These are phyloP conservation scores for Sinohyriopsis cumingii DNA, from an alignment of 2,888 invertebrate species.

Conservation along the genomic window DNA sequence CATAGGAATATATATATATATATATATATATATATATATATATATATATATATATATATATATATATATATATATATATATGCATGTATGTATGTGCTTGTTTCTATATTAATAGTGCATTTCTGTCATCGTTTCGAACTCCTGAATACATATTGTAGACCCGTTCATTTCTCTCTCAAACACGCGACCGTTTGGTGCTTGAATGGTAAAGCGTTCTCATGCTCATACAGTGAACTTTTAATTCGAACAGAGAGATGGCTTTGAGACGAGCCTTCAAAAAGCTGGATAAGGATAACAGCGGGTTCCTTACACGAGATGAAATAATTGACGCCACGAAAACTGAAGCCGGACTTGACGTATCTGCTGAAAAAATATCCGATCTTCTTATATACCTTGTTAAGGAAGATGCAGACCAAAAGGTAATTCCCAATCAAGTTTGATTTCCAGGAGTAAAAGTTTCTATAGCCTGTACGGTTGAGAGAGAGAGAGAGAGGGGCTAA, in stretches of 20 bases:
- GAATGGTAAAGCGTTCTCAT: neutral
- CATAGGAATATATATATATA: too few relatives aligned
- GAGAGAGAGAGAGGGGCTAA: constrained; percentile 3
- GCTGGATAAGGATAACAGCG: constrained; percentile 57
- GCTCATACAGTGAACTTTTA: too few relatives aligned
- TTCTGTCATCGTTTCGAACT: too few relatives aligned
- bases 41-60: too few relatives aligned
- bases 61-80: too few relatives aligned
- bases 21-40: neutral
- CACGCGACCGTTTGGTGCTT: too few relatives aligned
- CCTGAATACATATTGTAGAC: too few relatives aligned
- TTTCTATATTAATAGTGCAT: too few relatives aligned
- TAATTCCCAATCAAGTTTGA: constrained; percentile 4
- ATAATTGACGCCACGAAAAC: constrained; percentile 44
- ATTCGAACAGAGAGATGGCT: constrained; percentile 47
- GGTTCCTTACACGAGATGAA: constrained; percentile 53
- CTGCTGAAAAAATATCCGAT: constrained; percentile 52
- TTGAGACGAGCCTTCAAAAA: constrained; percentile 52
- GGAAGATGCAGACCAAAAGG: constrained; percentile 41
- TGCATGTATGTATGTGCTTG: too few relatives aligned
- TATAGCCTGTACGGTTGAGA: neutral
- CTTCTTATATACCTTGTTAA: constrained; percentile 47
- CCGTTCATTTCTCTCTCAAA: too few relatives aligned
- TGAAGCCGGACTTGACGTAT: constrained; percentile 46
- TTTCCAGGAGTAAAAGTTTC: too few relatives aligned